These are phyloP conservation scores for Psettodes erumei DNA, from an alignment of 2,113 vertebrate species.

Conservation along the genomic window DNA sequence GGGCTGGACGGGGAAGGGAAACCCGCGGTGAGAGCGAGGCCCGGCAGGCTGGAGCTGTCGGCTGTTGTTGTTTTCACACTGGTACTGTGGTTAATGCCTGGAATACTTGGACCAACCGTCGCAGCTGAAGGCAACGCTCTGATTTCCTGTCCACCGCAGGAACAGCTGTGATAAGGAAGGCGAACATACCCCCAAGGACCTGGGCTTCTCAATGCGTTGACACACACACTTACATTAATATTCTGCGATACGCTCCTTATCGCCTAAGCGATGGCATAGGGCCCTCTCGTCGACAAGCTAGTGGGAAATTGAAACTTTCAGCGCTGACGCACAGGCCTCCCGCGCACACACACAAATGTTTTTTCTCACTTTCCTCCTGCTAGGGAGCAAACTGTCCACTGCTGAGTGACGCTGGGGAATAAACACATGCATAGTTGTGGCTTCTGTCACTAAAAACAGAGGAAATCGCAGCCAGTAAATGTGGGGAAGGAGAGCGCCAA, in stretches of 20 bases:
- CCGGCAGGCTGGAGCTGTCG: constrained; percentile 36
- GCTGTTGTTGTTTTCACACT: constrained; percentile 67
- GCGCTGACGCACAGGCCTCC: constrained; percentile 3
- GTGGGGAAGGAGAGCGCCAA: constrained; percentile 23
- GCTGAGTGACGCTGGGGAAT: constrained; percentile 54
- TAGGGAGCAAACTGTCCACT: constrained; percentile 41
- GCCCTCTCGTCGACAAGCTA: not conserved
- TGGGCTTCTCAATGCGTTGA: not conserved
- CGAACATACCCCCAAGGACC: not conserved
- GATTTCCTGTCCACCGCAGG: constrained; percentile 50
- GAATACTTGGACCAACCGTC: constrained; percentile 56
- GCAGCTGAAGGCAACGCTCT: constrained; percentile 28
- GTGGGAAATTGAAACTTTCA: constrained; percentile 30
- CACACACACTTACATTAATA: not conserved
- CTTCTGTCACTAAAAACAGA: constrained; percentile 67
- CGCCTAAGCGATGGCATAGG: not conserved
- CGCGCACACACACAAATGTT: constrained; percentile 7
- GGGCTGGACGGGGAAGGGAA: constrained; percentile 50
- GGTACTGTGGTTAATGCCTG: constrained; percentile 45
- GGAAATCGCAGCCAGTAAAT: constrained; percentile 72
- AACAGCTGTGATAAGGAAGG: constrained; percentile 26
- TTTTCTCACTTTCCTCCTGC: constrained; percentile 38
- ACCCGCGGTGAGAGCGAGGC: constrained; percentile 14
- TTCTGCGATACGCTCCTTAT: not conserved
- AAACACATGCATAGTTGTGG: constrained; percentile 72